Base-by-base conservation (phyloP, 2,888 invertebrate genomes). In the Himalopsyche kuldschensis region DNA sequence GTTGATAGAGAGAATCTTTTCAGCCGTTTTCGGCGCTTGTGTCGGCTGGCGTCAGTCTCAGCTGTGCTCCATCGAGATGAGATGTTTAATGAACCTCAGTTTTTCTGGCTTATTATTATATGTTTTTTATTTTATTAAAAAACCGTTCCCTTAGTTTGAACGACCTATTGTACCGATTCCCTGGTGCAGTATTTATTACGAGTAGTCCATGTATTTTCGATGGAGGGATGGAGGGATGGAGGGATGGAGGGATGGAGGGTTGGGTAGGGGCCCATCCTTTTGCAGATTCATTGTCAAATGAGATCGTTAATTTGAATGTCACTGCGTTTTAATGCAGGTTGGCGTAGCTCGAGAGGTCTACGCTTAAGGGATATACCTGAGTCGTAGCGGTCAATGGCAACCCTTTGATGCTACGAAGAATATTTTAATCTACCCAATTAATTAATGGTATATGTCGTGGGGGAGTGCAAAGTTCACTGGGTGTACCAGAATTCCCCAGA, bases 291-390 rank as follows among this genome's bases (percentile, higher is more conserved):
- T 76, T 81, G 83, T 81, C 76, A 83, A 84, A 84, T 86, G 85
- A 78, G 84, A 81, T 80, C 84, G 84, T 86, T 86, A 84, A 86
- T 86, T 84, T 79, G 27, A 55, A 82, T 82, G 81, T 79, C 84
- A 79, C 83, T 69, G 69, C 69, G 69, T 69, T 69, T 69, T 69
- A 69, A 69, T 69, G 69, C 69, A 69, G 69, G 69, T 69, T 27
- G 69, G 69, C 69, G 27, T 69, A 69, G 24, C 69, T 69, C 69
- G 69, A 69, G 69, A 69, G 69, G 69, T 69, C 69, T 69, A 69
- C 69, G 69, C 69, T 69, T 27, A 27, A 69, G 69, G 69, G 69
- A 69, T 27, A 24, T 69, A 69, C 69, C 69, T 69, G 69, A 24
- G 69, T 27, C 69, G 69, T 69, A 69, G 69, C 69, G 69, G 69